Conservation (phyloP, 2,113 vertebrate species). For the Vombatus ursinus region DNA sequence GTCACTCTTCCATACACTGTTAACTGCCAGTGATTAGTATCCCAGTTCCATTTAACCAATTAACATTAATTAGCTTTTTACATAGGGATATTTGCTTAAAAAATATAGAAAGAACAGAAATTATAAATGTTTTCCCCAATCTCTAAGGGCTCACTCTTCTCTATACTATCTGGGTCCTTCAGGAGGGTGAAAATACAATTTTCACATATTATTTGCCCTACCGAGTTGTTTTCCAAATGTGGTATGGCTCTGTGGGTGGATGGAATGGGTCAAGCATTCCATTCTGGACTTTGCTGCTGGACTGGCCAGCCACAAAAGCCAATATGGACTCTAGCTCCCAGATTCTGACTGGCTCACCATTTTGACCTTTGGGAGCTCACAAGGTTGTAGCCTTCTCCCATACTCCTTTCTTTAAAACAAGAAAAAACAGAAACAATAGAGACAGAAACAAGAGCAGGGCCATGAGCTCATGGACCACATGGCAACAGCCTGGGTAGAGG, state of each 20-base stretch:
- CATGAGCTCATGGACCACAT: background rate
- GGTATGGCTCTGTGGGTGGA: background rate
- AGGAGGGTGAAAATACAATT: background rate
- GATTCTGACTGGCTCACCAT: background rate
- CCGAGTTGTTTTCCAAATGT: background rate
- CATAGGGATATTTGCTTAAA: background rate
- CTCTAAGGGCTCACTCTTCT: background rate
- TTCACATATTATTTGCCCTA: background rate
- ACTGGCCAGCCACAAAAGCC: background rate
- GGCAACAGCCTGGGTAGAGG: background rate
- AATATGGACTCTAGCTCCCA: background rate
- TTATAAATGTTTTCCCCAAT: background rate
- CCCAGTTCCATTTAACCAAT: background rate
- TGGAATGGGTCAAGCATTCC: background rate
- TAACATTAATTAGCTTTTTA: background rate
- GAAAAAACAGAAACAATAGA: background rate
- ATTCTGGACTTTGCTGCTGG: background rate
- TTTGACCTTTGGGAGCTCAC: background rate
- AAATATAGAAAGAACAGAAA: background rate
- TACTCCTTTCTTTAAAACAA: background rate
- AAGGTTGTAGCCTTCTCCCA: background rate
- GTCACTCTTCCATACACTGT: background rate
- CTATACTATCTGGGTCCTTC: background rate
- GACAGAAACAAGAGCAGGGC: background rate
- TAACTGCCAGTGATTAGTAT: background rate